Conservation (phyloP, 2,888 invertebrate species). For the Cerastoderma edule region DNA sequence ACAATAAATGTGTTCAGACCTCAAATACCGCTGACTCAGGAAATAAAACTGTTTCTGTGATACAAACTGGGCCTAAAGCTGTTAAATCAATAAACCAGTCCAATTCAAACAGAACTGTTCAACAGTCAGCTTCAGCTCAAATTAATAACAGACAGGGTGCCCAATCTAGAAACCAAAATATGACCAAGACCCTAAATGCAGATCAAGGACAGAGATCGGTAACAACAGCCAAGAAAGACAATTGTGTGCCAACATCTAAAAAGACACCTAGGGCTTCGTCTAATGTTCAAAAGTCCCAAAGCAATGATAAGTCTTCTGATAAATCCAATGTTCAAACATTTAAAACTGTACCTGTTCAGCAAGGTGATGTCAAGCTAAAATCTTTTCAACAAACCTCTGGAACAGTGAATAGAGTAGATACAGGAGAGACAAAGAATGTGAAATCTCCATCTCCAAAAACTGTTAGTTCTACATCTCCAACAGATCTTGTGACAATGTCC, state of each 20-base stretch:
- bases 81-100: conserved; percentile 28
- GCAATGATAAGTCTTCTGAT: not conserved
- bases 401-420: conserved; percentile 6
- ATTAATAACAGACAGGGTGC: conserved; percentile 32
- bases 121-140: conserved; percentile 43
- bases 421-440: not conserved
- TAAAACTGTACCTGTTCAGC: too few species aligned
- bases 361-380: too few species aligned
- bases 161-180: conserved; percentile 51
- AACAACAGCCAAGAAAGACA: conserved; percentile 32
- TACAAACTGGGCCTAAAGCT: conserved; percentile 23
- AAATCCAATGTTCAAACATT: not conserved
- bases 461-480: conserved; percentile 35
- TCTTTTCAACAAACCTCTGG: not conserved
- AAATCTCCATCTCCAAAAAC: conserved; percentile 19
- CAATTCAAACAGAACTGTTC: conserved; percentile 28
- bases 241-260: conserved; percentile 29
- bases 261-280: conserved; percentile 37
- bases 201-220: conserved; percentile 31
- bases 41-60: conserved; percentile 2
- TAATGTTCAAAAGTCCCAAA: conserved; percentile 26
- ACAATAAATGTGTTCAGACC: conserved; percentile 14
- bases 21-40: not conserved
- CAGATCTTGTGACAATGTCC: conserved; percentile 44
- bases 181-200: conserved; percentile 45